Evolutionary conservation across 2,888 invertebrate species (phyloP), one percentile per base, ranked within the genome.

Genomic region (Chironomus tentans): DNA sequence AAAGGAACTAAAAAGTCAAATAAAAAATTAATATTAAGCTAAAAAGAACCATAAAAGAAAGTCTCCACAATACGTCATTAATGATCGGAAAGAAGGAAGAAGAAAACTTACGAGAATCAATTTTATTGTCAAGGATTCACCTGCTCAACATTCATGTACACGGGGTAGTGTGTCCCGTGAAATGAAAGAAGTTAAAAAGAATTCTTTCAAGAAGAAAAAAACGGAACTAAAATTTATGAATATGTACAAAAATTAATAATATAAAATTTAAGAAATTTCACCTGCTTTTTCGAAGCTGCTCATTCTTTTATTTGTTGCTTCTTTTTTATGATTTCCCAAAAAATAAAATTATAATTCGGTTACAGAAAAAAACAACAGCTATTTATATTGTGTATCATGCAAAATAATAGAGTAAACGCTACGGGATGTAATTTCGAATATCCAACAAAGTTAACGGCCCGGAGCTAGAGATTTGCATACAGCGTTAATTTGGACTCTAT

Each of bases 391-490:
- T 71, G 71, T 71, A 50, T 24, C 24, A 71, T 71, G 71, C 71
- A 71, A 71, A 71, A 71, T 71, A 71, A 71, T 71, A 71, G 71
- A 71, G 18, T 68, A 68, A 47, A 24, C 50, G 38, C 71, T 28
- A 50, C 71, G 71, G 71, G 71, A 71, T 71, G 56, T 71, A 56
- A 71, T 71, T 71, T 71, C 56, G 56, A 21, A 21, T 21, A 50
- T 18, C 15, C 6, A 71, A 38, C 38, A 38, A 71, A 71, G 71
- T 56, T 50, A 71, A 50, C 71, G 71, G 71, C 71, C 71, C 71
- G 71, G 28, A 56, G 71, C 71, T 50, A 56, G 47, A 18, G 50
- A 71, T 71, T 71, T 71, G 71, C 71, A 71, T 71, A 71, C 21
- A 18, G 65, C 22, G 21, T 65, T 65, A 22, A 65, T 65, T 65